Conservation (phyloP, 1,140 invertebrate species). For the Heliconius hewitsoni region DNA sequence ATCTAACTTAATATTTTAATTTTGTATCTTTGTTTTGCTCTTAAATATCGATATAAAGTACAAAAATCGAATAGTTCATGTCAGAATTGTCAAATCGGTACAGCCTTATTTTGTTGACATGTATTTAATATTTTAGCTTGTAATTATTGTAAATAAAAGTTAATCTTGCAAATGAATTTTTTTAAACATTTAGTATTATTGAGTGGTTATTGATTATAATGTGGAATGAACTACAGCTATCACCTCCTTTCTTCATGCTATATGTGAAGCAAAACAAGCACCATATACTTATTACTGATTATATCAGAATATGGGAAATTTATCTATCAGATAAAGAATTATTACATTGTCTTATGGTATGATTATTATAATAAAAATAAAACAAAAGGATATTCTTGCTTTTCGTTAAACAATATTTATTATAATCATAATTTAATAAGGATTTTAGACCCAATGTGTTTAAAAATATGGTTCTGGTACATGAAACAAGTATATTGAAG, state of each 20-base stretch:
- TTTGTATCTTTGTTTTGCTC: neutral
- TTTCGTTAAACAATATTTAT: too few relatives aligned
- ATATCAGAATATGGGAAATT: conserved; percentile 33
- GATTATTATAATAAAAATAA: too few relatives aligned
- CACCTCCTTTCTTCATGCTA: conserved; percentile 31
- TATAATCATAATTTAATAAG: too few relatives aligned
- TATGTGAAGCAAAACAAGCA: conserved; percentile 11
- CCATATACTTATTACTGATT: conserved; percentile 33
- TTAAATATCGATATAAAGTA: neutral
- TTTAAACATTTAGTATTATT: neutral
- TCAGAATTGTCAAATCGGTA: too few relatives aligned
- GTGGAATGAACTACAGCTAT: conserved; percentile 47
- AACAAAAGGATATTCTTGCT: too few relatives aligned
- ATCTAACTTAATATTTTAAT: too few relatives aligned
- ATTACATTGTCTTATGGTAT: conserved; percentile 30
- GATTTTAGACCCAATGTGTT: too few relatives aligned
- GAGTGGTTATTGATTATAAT: conserved; percentile 29
- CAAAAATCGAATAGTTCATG: neutral
- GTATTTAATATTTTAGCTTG: too few relatives aligned
- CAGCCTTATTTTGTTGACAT: too few relatives aligned
- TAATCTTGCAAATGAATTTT: neutral
- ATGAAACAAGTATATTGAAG: too few relatives aligned
- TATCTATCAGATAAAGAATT: conserved; percentile 30
- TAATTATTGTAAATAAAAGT: neutral
- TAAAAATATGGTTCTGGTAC: too few relatives aligned